Evolutionary conservation across 1,140 invertebrate genomes (phyloP), one percentile per base, ranked within the genome.

Genomic region (Drosophila parvula): DNA sequence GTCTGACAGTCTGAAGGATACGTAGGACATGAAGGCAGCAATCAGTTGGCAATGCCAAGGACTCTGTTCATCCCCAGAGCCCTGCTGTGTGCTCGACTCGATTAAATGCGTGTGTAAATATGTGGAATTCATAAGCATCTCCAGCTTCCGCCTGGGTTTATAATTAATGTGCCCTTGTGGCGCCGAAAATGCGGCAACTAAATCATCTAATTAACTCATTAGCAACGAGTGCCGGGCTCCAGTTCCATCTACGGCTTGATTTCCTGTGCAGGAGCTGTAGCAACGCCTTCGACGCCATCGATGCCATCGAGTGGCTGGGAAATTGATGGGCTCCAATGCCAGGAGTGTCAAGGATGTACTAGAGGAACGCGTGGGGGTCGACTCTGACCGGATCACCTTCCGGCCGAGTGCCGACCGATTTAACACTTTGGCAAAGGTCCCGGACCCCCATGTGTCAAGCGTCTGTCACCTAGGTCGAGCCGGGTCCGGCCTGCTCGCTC

Each of bases 181-280:
- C 55, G 62, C 56, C 65, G 47, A 71, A 81, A 81, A 70, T 74
- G 74, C 60, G 63, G 51, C 77, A 80, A 51, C 69, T 78, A 84
- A 88, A 89, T 88, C 80, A 74, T 67, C 68, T 88, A 89, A 88
- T 88, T 88, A 88, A 89, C 84, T 84, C 80, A 89, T 89, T 80
- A 80, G 62, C 69, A 58, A 34, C 45, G 68, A 88, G 73, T 71
- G 48, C 48, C 40, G 45, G 14, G 38, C 40, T 56, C 8, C 63
- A 28, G 34, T 69, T 70, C 38, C 34, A 43, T 43, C 43, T 36
- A 30, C 41, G 30, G 34, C 27, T 55, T 45, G 11, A 30, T 41
- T 40, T 57, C 14, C 68, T 36, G 32, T 3, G 34, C 0, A n/a
- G 18, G 18, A 38, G 34, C 14, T 12, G 6, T 6, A 40, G 38